Base-by-base conservation (phyloP, 2,888 invertebrate genomes). In the Sipunculus nudus region DNA sequence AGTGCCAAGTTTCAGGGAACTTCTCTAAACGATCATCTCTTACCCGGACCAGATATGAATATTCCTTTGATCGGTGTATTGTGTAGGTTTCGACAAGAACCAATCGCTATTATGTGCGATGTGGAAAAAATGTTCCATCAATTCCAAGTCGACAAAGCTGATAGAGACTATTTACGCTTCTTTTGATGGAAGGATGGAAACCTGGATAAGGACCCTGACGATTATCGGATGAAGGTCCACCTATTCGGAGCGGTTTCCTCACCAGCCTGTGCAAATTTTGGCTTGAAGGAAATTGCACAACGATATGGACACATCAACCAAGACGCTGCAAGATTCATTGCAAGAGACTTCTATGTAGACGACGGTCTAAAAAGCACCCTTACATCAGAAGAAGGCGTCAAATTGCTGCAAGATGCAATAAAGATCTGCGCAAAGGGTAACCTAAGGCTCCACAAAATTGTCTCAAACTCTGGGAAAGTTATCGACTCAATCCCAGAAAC, bases 281-380 rank as follows among this genome's bases (percentile, higher is more conserved):
- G 23, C 6, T 35, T 58, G n/a, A 45, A 54, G 31, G 26, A 55
- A 5, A 8, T 40, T 19, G 59, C 47, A 8, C 8, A 35, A 5
- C 19, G 46, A 16, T 10, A 46, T 23, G 25, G 29, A n/a, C 38
- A 54, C 3, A 38, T n/a, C n/a, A n/a, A n/a, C n/a, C n/a, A n/a
- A n/a, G n/a, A n/a, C n/a, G 61, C 61, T 8, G 21, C 61, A 28
- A 19, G 31, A 4, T 63, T 65, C 41, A 52, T 68, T 1, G 23
- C 32, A 28, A n/a, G 39, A 16, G 55, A 66, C 26, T 59, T 66
- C 28, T 64, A 68, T 49, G 67, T 67, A 1, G 70, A 68, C 32
- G 67, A 68, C 45, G 65, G 66, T n/a, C 35, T 65, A 19, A 59
- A 48, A 19, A 57, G 58, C 19, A 5, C 25, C 13, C 4, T 28